These are phyloP conservation scores for Scaptomyza reducta DNA, from an alignment of 2,888 invertebrate species.

Conservation along the genomic window DNA sequence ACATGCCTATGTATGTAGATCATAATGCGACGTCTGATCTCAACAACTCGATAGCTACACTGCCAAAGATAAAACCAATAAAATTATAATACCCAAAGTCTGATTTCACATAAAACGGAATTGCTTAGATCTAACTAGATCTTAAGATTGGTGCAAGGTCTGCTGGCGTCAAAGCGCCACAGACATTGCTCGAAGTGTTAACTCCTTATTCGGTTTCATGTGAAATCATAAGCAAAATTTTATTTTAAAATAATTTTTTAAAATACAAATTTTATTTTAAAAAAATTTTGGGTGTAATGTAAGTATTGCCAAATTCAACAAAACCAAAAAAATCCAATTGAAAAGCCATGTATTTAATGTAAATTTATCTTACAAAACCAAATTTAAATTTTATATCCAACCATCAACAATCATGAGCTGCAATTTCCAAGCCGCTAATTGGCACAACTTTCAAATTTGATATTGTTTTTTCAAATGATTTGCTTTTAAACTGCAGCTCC, in stretches of 20 bases:
- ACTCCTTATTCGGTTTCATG: slow-evolving; percentile 69
- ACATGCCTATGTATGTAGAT: slow-evolving; percentile 37
- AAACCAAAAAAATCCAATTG: slow-evolving; percentile 45
- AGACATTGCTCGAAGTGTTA: slow-evolving; percentile 22
- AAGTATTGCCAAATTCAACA: slow-evolving; percentile 76
- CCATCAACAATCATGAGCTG: slow-evolving; percentile 25
- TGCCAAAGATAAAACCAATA: slow-evolving; percentile 14
- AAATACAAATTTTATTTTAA: slow-evolving; percentile 84
- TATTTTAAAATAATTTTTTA: slow-evolving; percentile 84
- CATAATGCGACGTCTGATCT: slow-evolving; percentile 51
- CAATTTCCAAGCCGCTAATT: slow-evolving; percentile 37
- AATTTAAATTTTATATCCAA: slow-evolving; percentile 38
- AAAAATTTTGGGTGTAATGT: slow-evolving; percentile 84
- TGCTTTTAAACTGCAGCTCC: slow-evolving; percentile 47
- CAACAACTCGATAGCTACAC: slow-evolving; percentile 25
- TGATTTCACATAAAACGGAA: slow-evolving; percentile 80
- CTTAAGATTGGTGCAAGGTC: slow-evolving; percentile 41
- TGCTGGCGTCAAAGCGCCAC: slow-evolving; percentile 3
- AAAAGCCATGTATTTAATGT: slow-evolving; percentile 69
- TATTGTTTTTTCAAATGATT: slow-evolving; percentile 10
- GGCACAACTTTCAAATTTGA: slow-evolving; percentile 17
- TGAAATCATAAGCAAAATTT: slow-evolving; percentile 83
- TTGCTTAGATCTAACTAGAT: slow-evolving; percentile 30
- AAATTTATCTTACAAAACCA: slow-evolving; percentile 48
- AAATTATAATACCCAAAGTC: slow-evolving; percentile 71